A percentile compares a stretch with the other conserved stretches of the same genome.
These are phyloP conservation scores for Anisognathus igniventris DNA, from an alignment of 2,797 vertebrate genomes.

Conservation along the genomic window DNA sequence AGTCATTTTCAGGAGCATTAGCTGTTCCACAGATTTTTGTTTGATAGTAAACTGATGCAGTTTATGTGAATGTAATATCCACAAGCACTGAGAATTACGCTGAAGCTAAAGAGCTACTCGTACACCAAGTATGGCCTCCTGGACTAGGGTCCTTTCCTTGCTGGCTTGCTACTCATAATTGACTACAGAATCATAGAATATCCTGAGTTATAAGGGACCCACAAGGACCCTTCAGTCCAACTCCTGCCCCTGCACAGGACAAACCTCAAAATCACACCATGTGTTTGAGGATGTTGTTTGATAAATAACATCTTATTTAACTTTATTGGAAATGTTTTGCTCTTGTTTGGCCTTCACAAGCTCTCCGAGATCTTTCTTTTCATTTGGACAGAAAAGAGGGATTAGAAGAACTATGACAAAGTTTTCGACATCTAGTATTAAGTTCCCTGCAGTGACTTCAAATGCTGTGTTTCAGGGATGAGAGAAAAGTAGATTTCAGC, in stretches of 20 bases:
- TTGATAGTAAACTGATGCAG: background rate
- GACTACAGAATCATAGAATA: background rate
- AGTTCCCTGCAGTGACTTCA: background rate
- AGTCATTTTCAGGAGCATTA: background rate
- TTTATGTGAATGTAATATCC: background rate
- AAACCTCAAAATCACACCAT: background rate
- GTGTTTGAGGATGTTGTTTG: rapidly evolving
- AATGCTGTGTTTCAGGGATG: background rate
- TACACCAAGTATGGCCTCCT: background rate
- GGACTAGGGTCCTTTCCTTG: background rate
- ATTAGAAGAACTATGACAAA: background rate
- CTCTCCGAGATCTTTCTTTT: background rate
- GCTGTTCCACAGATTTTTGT: background rate
- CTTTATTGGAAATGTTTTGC: background rate
- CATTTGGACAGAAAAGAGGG: background rate
- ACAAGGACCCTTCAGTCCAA: background rate
- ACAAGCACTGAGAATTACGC: background rate
- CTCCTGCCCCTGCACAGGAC: background rate
- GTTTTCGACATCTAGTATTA: background rate
- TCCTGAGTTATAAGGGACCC: background rate
- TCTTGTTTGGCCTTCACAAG: background rate
- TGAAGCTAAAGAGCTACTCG: background rate
- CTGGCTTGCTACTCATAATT: background rate
- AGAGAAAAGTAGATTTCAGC: background rate
- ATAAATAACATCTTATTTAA: background rate